Base-by-base conservation (phyloP, 2,113 vertebrate genomes). In the Notarius quadriscutis region DNA sequence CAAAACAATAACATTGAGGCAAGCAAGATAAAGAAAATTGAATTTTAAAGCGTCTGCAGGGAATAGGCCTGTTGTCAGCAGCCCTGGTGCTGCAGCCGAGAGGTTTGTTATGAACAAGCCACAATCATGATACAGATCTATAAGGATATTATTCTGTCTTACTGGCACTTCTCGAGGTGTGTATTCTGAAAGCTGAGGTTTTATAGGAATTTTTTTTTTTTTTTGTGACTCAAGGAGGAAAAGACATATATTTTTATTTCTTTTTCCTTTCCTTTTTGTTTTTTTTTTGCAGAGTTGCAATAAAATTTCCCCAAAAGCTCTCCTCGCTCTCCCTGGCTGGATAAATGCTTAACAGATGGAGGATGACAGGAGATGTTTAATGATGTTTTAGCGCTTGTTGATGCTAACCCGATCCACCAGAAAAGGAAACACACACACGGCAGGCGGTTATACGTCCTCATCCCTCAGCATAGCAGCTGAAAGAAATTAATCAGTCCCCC, bases 321-420 rank as follows among this genome's bases (percentile, higher is more conserved):
- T 48, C 91, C 14, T 60, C 69, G 34, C 81, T 51, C 48, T 81
- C 69, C 30, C 81, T 86, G 87, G 67, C 91, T 91, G 91, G 89
- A 91, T 92, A 90, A 94, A 92, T 92, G 89, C 91, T 91, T 91
- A 95, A 91, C 95, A 95, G 95, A 94, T 95, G 93, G 94, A 91
- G 87, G 91, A 92, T 92, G 94, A 94, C 93, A 93, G 92, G 84
- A 90, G 92, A 93, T 93, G 92, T 92, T 92, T 95, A 95, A 95
- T 95, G 92, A 94, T 92, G 90, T 93, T 94, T 93, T 93, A 93
- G 92, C 87, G 84, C 89, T 89, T 87, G 84, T 89, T 91, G 91
- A 91, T 92, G 92, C 89, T 92, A 94, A 93, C 93, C 92, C 94
- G 90, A 89, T 69, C 90, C 86, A 62, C 92, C 92, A 93, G 92